Base-by-base conservation (phyloP, 2,797 vertebrate species). In the Labeo calbasu region DNA sequence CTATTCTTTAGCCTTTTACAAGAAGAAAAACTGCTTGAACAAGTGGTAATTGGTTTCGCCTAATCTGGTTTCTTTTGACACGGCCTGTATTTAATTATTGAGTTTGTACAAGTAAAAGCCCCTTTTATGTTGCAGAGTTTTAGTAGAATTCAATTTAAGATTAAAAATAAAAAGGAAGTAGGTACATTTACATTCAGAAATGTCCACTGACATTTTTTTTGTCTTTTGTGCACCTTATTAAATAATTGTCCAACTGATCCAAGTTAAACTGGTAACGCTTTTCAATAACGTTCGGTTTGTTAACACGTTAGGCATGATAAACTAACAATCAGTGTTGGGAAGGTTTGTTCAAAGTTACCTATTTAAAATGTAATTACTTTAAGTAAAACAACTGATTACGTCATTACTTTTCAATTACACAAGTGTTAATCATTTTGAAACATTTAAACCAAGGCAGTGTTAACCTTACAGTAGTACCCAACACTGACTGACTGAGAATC, bases 51-150 rank as follows among this genome's bases (percentile, higher is more conserved):
- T 91, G 88, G 83, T 89, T 90, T 89, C n/a, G 82, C 83, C 82
- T 88, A 88, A 88, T 91, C 87, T 88, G 65, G 50, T 85, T 91
- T 86, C 86, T 88, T 89, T 87, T 91, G 87, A 89, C 85, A 89
- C 57, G 66, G 81, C 69, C 87, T 86, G 85, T 79, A 88, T 89
- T 91, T 88, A 90, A 91, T 89, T 88, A 91, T 32, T 32, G 72
- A 84, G 84, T 88, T 87, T 82, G 73, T 77, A 66, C 59, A 83
- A 87, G 84, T 66, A 84, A 88, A 79, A 75, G 73, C 86, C 66
- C 4, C 81, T 82, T 79, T 88, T 88, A 82, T 85, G 81, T 84
- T 79, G 73, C 48, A 43, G 77, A 80, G 83, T 86, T 82, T 81
- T 68, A 17, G 51, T 79, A 84, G 69, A 89, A 85, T 86, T 85